Evolutionary conservation across 2,888 invertebrate genomes (phyloP).

Genomic region (Melieria crassipennis): DNA sequence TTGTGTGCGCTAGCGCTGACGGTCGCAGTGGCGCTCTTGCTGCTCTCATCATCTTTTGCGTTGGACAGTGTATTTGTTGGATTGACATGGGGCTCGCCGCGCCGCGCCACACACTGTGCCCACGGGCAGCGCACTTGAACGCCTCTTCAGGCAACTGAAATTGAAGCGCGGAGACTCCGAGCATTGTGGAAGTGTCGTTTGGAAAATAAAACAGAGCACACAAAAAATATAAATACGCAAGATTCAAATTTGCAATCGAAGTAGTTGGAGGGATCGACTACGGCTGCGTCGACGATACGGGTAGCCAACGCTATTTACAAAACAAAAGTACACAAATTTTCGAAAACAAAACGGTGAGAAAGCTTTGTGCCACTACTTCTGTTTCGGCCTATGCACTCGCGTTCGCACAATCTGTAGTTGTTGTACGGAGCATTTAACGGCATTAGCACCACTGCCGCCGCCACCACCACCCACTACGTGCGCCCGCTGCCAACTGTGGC

Average conservation of each 20-base stretch:
- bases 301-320: constrained; percentile 21
- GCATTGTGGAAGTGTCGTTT: constrained; percentile 26
- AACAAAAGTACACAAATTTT: background rate
- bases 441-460: background rate
- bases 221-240: background rate
- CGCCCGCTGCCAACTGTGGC: background rate
- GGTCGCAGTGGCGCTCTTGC: constrained; percentile 5
- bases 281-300: too few relatives aligned
- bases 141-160: constrained; percentile 29
- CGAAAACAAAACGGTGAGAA: constrained; percentile 5
- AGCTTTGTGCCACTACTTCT: background rate
- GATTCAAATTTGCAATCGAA: constrained; percentile 3
- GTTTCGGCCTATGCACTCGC: background rate
- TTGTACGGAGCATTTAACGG: background rate
- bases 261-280: background rate
- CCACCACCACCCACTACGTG: background rate
- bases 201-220: background rate
- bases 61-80: constrained; percentile 27
- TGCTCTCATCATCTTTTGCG: constrained; percentile 32
- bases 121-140: constrained; percentile 29
- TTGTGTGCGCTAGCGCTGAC: constrained; percentile 11
- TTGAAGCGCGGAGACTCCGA: background rate
- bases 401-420: background rate
- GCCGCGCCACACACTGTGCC: constrained; percentile 15
- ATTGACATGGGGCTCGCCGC: constrained; percentile 19